These are phyloP conservation scores for Rhyacophila brunnea DNA, from an alignment of 1,140 invertebrate species.

Conservation along the genomic window DNA sequence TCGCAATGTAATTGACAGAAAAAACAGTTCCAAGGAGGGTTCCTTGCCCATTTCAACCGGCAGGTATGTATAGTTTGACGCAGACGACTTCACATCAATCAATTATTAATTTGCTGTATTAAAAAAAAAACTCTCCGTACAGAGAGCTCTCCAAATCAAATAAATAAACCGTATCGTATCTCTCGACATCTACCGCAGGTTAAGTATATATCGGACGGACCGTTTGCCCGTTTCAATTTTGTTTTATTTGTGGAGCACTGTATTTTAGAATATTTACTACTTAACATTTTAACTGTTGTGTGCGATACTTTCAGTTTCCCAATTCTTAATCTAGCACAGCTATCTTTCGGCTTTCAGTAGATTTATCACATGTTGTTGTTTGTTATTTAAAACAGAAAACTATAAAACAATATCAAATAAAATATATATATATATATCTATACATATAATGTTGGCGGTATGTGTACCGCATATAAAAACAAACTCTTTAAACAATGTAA, in stretches of 20 bases:
- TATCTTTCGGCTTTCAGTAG: constrained; percentile 1
- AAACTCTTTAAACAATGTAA: too few relatives aligned
- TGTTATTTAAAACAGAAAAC: constrained; percentile 5
- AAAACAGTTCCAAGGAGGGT: constrained; percentile 8
- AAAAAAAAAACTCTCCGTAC: neutral
- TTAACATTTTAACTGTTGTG: constrained; percentile 3
- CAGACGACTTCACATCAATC: neutral
- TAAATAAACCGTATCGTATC: neutral
- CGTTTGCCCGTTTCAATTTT: constrained; percentile 2
- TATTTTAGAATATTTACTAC: neutral
- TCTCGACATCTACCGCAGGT: constrained; percentile 1
- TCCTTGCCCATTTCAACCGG: neutral
- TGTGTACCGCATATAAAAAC: constrained; percentile 4
- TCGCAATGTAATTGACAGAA: constrained; percentile 14
- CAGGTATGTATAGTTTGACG: constrained; percentile 10
- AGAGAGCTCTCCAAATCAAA: constrained; percentile 3
- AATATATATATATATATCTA: constrained; percentile 3
- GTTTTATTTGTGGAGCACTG: constrained; percentile 14
- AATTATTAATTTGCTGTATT: neutral
- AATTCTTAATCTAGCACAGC: neutral
- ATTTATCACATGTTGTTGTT: constrained; percentile 6
- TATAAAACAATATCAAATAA: neutral
- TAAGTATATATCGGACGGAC: constrained; percentile 3
- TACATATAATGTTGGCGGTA: constrained; percentile 4
- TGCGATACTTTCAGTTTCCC: neutral